Evolutionary conservation across 2,797 vertebrate species (phyloP), one percentile per base, ranked within the genome.

Genomic region (Phataginus tetradactyla): DNA sequence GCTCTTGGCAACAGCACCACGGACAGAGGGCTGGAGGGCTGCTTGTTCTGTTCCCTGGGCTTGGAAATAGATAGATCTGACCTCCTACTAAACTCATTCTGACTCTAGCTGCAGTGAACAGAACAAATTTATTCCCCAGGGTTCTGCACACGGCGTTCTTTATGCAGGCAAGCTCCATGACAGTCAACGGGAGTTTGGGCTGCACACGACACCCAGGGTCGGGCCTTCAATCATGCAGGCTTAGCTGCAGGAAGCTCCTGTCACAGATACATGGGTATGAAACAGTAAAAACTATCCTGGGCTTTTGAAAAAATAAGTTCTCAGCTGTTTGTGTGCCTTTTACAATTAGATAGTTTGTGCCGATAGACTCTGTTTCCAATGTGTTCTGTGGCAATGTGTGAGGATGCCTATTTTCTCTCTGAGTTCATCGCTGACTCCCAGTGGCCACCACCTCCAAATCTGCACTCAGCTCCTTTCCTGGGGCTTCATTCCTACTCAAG

Each of bases 331-430:
- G 37, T 32, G 4, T 53, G 5, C 63, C 37, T 20, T 25, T 53
- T 69, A 32, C 51, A 71, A 15, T 34, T 7, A 37, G 42, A 8
- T 3, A 5, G 39, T 14, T 18, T 21, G 51, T 1, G 3, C 59
- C 0, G 18, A 34, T 2, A 3, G 75, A 3, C 66, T 7, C n/a
- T 8, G 0, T 0, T 12, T 45, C 32, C 1, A 0, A 3, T 6
- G 0, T 5, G 53, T 13, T 1, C 21, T 5, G 0, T 10, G 20
- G 37, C 11, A 0, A 1, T 0, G 17, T 0, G 5, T 2, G 25
- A 12, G 0, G 21, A 5, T 5, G 2, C 5, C 29, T 6, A 17
- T 61, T 57, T 32, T 25, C 45, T 42, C 64, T 37, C 42, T 0
- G 0, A 20, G 25, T 7, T 34, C 45, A 0, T 1, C 1, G 0